Base-by-base conservation (phyloP, 2,113 vertebrate genomes). In the Meleagris gallopavo region DNA sequence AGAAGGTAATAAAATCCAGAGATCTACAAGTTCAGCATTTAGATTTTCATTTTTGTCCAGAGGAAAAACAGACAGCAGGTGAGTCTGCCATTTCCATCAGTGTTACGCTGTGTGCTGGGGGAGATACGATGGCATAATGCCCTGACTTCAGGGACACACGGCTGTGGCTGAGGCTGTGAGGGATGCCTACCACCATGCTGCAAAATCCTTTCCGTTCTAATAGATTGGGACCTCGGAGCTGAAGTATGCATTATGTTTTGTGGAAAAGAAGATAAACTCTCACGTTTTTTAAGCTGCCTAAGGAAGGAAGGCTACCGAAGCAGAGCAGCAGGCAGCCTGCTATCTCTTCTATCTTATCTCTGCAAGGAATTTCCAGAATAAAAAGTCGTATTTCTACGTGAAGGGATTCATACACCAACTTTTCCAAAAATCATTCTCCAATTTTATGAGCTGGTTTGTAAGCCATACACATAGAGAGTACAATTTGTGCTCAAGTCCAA, bases 91-190 rank as follows among this genome's bases (percentile, higher is more conserved):
- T 20, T 73, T 7, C 46, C 61, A 5, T 8, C 45, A 0, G 0
- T 0, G 4, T 36, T 41, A 38, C 32, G 6, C 71, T 73, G 50
- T 41, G 52, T 41, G 75, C 62, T 88, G 45, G 50, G 48, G 19
- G 43, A 57, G 62, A 10, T 9, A 2, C 0, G 4, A n/a, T 57
- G 30, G 16, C 0, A 3, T 20, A 25, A 8, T 27, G 8, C 48
- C 75, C 52, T 69, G 24, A 40, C 22, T 73, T 57, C 21, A 14
- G 65, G 70, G 55, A 36, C 36, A 22, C 22, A 18, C 43, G 20
- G 43, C 6, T 81, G 30, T 48, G 30, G 36, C 27, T 70, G 22
- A 30, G 19, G 32, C 20, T 81, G 54, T 88, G 29, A 50, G 19
- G 32, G 17, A 21, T 41, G 8, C 54, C 38, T 62, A 46, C 16